Evolutionary conservation across 2,797 vertebrate genomes (phyloP).

Genomic region (Bufotes viridis): DNA sequence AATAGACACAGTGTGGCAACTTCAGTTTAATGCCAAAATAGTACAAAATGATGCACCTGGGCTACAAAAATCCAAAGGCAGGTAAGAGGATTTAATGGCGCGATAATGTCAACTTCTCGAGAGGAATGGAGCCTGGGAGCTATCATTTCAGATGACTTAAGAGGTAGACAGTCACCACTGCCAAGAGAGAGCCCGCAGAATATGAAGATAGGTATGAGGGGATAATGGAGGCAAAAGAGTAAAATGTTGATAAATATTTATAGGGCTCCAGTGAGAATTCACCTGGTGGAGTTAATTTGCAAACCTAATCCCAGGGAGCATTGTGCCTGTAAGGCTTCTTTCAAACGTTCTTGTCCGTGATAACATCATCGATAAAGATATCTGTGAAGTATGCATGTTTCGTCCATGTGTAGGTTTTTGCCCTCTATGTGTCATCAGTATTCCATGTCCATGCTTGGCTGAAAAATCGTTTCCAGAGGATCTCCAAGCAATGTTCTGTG

Average conservation of each 20-base stretch:
- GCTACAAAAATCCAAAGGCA: constrained; percentile 46
- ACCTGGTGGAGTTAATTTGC: not conserved
- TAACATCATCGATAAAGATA: too few relatives aligned
- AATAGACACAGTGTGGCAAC: constrained; percentile 28
- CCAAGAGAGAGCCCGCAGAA: constrained; percentile 7
- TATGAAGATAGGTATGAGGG: not conserved
- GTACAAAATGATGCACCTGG: constrained; percentile 47
- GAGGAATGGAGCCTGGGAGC: constrained; percentile 31
- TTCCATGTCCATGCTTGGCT: too few relatives aligned
- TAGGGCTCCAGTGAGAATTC: constrained; percentile 22
- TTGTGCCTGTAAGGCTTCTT: too few relatives aligned
- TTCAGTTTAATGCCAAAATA: constrained; percentile 41
- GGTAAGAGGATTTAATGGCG: constrained; percentile 51
- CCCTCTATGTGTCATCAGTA: too few relatives aligned
- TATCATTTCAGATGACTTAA: constrained; percentile 37
- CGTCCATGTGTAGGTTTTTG: too few relatives aligned
- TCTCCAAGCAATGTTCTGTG: too few relatives aligned
- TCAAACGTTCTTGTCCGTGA: too few relatives aligned
- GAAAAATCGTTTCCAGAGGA: too few relatives aligned
- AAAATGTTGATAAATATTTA: constrained; percentile 41
- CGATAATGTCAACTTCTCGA: constrained; percentile 49
- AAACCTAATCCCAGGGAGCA: too few relatives aligned
- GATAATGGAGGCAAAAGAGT: constrained; percentile 32
- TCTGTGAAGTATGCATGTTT: too few relatives aligned
- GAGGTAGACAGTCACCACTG: not conserved